These are phyloP conservation scores for Sylvietta virens DNA, from an alignment of 2,113 vertebrate species.

Conservation along the genomic window DNA sequence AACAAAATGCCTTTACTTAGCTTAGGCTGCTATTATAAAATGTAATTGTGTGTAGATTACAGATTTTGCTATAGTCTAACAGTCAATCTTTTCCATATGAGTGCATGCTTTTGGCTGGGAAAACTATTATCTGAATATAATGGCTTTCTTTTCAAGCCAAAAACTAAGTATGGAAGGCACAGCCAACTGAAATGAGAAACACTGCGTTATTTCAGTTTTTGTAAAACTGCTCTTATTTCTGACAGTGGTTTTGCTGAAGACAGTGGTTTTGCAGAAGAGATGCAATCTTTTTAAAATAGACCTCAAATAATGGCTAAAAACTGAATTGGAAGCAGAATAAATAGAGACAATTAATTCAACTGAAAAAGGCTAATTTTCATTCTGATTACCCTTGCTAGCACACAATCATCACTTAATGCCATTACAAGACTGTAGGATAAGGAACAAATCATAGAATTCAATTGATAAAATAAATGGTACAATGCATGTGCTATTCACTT, in stretches of 20 bases:
- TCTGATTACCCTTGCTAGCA: constrained; percentile 41
- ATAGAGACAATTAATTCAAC: constrained; percentile 57
- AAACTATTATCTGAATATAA: constrained; percentile 61
- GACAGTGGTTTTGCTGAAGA: constrained; percentile 62
- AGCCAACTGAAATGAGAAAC: constrained; percentile 49
- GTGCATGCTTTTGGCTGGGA: constrained; percentile 40
- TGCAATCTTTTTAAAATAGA: constrained; percentile 52
- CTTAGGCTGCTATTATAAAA: constrained; percentile 4
- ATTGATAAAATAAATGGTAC: constrained; percentile 46
- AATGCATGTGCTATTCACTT: neutral
- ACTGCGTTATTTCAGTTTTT: constrained; percentile 33
- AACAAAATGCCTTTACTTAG: constrained; percentile 37
- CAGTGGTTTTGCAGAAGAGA: constrained; percentile 51
- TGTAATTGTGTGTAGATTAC: constrained; percentile 32
- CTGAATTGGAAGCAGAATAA: constrained; percentile 52
- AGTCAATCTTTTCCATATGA: constrained; percentile 59
- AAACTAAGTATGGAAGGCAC: constrained; percentile 35
- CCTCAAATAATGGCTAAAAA: constrained; percentile 57
- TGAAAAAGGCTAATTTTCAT: constrained; percentile 57
- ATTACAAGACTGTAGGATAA: constrained; percentile 7
- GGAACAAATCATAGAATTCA: constrained; percentile 35
- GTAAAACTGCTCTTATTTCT: constrained; percentile 46
- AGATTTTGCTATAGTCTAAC: constrained; percentile 23
- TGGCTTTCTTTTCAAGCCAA: constrained; percentile 55
- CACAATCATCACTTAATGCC: constrained; percentile 44